Evolutionary conservation across 1,140 invertebrate species (phyloP), one percentile per base, ranked within the genome.

Genomic region (Cylas formicarius): DNA sequence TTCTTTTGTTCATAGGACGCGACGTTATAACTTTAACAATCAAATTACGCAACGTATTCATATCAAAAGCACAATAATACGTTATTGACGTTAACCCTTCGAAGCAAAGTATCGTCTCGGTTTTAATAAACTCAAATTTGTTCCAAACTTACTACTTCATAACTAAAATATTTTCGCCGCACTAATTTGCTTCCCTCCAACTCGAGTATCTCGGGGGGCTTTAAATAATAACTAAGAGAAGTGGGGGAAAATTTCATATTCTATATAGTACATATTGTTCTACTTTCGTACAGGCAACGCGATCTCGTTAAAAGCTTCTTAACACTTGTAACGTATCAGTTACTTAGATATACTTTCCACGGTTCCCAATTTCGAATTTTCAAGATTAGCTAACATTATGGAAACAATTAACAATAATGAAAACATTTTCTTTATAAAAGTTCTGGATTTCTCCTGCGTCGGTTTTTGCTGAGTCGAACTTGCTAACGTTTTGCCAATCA

Each of bases 251-350:
- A 22, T 42, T 32, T 41, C 28, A 37, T 45, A 48, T 48, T 42
- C 31, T 28, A 28, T 28, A 28, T 28, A 11, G 27, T 28, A 11
- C 2, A 5, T 28, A 28, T 14, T 28, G 2, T 28, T 28, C n/a
- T 28, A 14, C 27, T 14, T 14, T 11, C 27, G 27, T 28, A 28
- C 16, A 28, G 16, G 11, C 11, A 48, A 48, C 21, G 32, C 31
- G 33, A 42, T 32, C 39, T 48, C 46, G 43, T 48, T 48, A 48
- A 48, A 36, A 42, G 38, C 46, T 42, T 48, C 38, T 35, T 48
- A 48, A 48, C 46, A 48, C 46, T 48, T 42, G 39, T 42, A 36
- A 36, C 32, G 39, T 48, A 48, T 48, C 46, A 48, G 46, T 48
- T 48, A 48, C 46, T 48, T 40, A 48, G 38, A 40, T 36, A 48